Percentiles rank a stretch among this genome's conserved stretches.
Conservation (phyloP, 1,140 invertebrate genomes). For the Microvelia longipes region DNA sequence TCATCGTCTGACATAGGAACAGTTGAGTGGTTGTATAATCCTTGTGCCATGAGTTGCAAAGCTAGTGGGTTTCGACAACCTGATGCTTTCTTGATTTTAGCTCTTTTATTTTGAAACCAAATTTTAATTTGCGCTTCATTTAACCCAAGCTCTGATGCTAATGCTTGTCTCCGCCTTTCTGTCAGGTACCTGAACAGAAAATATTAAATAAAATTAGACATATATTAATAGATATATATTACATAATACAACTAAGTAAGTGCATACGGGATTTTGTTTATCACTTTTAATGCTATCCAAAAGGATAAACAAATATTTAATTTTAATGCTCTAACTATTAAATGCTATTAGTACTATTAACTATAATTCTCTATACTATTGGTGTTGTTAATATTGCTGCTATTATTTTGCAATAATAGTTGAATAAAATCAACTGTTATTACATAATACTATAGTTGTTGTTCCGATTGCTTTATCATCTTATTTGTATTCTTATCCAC, state of each 20-base stretch:
- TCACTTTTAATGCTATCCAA: no score
- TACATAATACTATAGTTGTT: background rate
- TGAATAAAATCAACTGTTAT: no score
- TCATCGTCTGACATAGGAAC: conserved; percentile 66
- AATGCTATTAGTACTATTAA: no score
- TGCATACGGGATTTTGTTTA: no score
- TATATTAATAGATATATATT: no score
- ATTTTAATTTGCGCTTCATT: conserved; percentile 99
- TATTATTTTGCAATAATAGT: no score
- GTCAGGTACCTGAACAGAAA: conserved; percentile 81
- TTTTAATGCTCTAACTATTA: no score
- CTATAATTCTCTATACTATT: no score
- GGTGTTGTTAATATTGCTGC: no score
- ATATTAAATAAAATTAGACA: no score
- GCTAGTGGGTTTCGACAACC: conserved; percentile 81
- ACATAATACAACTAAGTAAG: no score
- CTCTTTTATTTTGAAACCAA: conserved; percentile 97
- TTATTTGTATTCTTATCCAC: background rate
- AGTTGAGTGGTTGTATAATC: conserved; percentile 85
- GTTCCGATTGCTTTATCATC: background rate
- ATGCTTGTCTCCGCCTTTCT: conserved; percentile 76
- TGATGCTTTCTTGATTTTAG: conserved; percentile 92
- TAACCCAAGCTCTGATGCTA: conserved; percentile 80
- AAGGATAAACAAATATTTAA: no score
- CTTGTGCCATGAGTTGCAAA: conserved; percentile 88